These are phyloP conservation scores for Gari tellinella DNA, from an alignment of 2,888 invertebrate genomes.

Conservation along the genomic window DNA sequence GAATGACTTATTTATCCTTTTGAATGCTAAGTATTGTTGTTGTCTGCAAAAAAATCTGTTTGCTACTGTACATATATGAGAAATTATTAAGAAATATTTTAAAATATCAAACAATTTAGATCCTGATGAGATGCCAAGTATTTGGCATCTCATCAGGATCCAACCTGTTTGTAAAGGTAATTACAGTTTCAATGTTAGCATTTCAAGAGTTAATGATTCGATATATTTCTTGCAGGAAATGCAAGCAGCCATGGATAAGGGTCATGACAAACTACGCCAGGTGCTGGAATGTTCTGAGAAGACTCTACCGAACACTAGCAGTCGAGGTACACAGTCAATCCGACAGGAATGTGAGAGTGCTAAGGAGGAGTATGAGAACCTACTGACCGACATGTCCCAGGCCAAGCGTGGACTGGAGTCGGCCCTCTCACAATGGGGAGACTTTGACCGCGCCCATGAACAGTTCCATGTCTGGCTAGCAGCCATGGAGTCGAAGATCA, in stretches of 20 bases:
- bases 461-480: slow-evolving; percentile 94
- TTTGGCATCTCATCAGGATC: too few relatives aligned
- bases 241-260: slow-evolving; percentile 96
- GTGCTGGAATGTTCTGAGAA: slow-evolving; percentile 95
- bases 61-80: too few relatives aligned
- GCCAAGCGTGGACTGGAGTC: slow-evolving; percentile 90
- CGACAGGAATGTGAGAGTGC: slow-evolving; percentile 95
- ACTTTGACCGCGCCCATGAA: slow-evolving; percentile 91
- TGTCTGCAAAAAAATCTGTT: too few relatives aligned
- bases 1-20: too few relatives aligned
- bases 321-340: slow-evolving; percentile 93
- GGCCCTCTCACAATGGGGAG: slow-evolving; percentile 92
- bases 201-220: too few relatives aligned
- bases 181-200: too few relatives aligned
- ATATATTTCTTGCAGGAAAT: slow-evolving; percentile 89
- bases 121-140: too few relatives aligned
- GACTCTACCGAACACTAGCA: slow-evolving; percentile 96
- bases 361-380: slow-evolving; percentile 95
- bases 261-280: slow-evolving; percentile 90
- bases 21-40: too few relatives aligned
- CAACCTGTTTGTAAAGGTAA: too few relatives aligned
- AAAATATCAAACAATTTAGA: too few relatives aligned
- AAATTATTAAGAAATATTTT: too few relatives aligned
- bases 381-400: slow-evolving; percentile 86
- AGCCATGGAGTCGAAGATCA: slow-evolving; percentile 93